A percentile compares a stretch with the other conserved stretches of the same genome.
phyloP scores from a whole-genome alignment of 2,888 invertebrate genomes.

The Vanessa cardui region DNA sequence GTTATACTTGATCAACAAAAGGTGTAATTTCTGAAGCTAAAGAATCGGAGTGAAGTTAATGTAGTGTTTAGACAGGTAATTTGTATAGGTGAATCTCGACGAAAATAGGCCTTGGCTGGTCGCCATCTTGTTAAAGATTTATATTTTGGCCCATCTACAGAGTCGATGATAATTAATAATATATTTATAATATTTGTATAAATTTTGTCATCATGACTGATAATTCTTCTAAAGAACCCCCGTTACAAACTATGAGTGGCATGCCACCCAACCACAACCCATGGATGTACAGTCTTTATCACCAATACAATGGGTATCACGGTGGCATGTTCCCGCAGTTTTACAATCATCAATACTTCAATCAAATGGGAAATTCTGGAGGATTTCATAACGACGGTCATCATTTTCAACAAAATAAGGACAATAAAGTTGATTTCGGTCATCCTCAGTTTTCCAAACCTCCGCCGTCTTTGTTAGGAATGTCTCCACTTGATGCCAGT shows the following conservation, averaged over 20 bases:
- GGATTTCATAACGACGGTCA: conserved; percentile 53
- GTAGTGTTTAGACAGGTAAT: conserved; percentile 21
- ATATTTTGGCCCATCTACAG: conserved; percentile 32
- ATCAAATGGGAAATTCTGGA: conserved; percentile 65
- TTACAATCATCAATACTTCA: conserved; percentile 76
- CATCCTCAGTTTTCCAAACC: conserved; percentile 65
- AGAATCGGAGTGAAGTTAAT: not conserved
- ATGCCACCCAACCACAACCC: conserved; percentile 68
- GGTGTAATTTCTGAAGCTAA: not conserved
- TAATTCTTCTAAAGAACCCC: conserved; percentile 71
- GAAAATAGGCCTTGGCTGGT: conserved; percentile 31
- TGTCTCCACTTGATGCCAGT: conserved; percentile 71
- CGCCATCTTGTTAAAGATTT: conserved; percentile 57
- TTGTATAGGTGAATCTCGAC: conserved; percentile 12
- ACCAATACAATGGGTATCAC: conserved; percentile 68
- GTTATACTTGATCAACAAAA: not conserved
- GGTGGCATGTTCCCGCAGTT: conserved; percentile 77
- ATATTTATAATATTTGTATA: conserved; percentile 2
- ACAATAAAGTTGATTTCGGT: conserved; percentile 55
- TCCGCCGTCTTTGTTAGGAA: conserved; percentile 70
- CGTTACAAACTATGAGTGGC: conserved; percentile 74
- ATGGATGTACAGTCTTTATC: conserved; percentile 76
- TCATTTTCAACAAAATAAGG: conserved; percentile 66
- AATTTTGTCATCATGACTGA: conserved; percentile 60
- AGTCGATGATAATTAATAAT: conserved; percentile 12